Evolutionary conservation across 1,140 invertebrate genomes (phyloP).

Genomic region (Pseudomyrmex flavicornis): DNA sequence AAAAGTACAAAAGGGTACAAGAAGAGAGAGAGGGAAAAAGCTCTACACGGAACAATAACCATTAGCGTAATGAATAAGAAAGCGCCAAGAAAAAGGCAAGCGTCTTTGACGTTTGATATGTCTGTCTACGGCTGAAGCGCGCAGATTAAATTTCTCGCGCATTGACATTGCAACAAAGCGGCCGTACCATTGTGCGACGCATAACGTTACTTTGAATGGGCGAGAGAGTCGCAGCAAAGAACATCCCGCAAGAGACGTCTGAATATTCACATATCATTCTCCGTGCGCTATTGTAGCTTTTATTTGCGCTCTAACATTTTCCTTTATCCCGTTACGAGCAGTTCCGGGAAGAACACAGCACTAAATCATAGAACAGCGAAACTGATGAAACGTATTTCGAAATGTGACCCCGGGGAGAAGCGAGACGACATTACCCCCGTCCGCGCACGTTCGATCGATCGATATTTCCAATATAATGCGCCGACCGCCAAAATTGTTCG

Average conservation of each 20-base stretch:
- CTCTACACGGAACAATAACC: conserved; percentile 2
- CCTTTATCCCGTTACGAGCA: conserved; percentile 37
- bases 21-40: too few species aligned
- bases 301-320: conserved; percentile 49
- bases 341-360: conserved; percentile 44
- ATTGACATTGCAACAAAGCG: conserved; percentile 52
- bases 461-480: conserved; percentile 61
- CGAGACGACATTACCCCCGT: conserved; percentile 26
- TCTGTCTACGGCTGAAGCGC: conserved; percentile 12
- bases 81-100: not conserved
- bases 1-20: not conserved
- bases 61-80: conserved; percentile 54
- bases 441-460: conserved; percentile 30
- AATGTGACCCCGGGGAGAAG: conserved; percentile 68
- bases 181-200: conserved; percentile 17
- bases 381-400: conserved; percentile 71
- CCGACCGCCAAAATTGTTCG: conserved; percentile 22
- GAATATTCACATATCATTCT: conserved; percentile 62
- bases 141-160: conserved; percentile 57
- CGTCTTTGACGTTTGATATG: conserved; percentile 43
- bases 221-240: conserved; percentile 41
- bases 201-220: conserved; percentile 39
- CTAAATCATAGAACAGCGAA: conserved; percentile 69
- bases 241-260: conserved; percentile 40
- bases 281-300: conserved; percentile 44